phyloP scores from a whole-genome alignment of 1,140 invertebrate species.

The Diabrotica virgifera region DNA sequence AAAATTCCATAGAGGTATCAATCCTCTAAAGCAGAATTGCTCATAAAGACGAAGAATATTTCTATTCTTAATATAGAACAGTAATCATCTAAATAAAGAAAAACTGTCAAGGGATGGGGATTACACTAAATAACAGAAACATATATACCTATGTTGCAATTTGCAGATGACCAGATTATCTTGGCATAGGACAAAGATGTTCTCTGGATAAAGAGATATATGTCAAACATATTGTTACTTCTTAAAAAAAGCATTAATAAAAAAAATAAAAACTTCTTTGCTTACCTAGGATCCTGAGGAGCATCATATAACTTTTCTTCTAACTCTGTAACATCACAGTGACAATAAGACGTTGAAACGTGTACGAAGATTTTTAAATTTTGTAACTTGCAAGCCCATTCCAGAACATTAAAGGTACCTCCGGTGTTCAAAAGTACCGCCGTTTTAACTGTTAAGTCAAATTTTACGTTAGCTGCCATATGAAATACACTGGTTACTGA shows the following conservation, averaged over 20 bases:
- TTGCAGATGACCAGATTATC: no score
- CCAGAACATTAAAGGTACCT: slow-evolving; percentile 51
- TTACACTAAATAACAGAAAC: no score
- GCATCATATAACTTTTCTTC: slow-evolving; percentile 68
- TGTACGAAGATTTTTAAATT: slow-evolving; percentile 61
- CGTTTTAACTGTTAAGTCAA: slow-evolving; percentile 52
- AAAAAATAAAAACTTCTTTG: background rate
- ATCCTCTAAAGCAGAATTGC: no score
- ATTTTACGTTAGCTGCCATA: slow-evolving; percentile 71
- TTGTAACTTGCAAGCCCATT: slow-evolving; percentile 46
- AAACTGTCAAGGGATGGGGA: no score
- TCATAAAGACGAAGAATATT: no score
- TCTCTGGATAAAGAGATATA: background rate
- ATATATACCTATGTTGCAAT: no score
- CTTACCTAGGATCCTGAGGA: slow-evolving; percentile 67
- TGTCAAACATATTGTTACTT: background rate
- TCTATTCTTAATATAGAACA: no score
- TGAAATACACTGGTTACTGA: slow-evolving; percentile 73
- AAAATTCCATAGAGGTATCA: no score
- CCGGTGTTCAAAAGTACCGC: slow-evolving; percentile 54
- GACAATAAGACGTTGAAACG: slow-evolving; percentile 79
- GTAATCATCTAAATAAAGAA: no score
- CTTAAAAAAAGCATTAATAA: background rate
- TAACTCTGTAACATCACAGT: slow-evolving; percentile 65
- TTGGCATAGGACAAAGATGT: background rate